Base-by-base conservation (phyloP, 2,888 invertebrate genomes). In the Aricia artaxerxes region DNA sequence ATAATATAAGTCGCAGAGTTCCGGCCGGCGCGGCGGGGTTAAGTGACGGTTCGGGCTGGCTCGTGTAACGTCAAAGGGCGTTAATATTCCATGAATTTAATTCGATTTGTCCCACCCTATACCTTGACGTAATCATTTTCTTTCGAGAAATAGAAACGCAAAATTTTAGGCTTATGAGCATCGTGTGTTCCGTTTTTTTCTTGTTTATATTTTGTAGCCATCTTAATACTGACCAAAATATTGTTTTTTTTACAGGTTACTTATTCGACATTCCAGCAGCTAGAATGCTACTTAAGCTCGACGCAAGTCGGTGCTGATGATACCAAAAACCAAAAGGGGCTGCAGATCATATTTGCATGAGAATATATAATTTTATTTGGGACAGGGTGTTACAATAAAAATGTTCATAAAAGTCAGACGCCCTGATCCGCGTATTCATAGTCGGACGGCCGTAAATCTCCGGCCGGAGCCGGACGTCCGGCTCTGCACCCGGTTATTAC, bases 401-500 rank as follows among this genome's bases (percentile, higher is more conserved):
- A 69, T 69, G 69, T 69, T 69, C 69, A 69, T 69, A 73, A 57
- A 76, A 76, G 76, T 35, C 53, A 57, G 76, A 35, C 35, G 31
- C 57, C 76, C 57, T 76, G 53, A 76, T 49, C 76, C 53, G 49
- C 13, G 35, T 31, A 53, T 76, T 53, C 49, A 57, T 76, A 76
- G 69, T 11, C 31, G 64, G 64, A 64, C 64, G 53, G 76, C 9
- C 53, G 76, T 76, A 76, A 53, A 76, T 53, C 49, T 76, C 53
- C 49, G 53, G 35, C 31, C 11, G 6, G 57, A 31, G 57, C 76
- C 76, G 76, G 76, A 76, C 35, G 53, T 76, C 76, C 76, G 76
- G 57, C 57, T 24, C 53, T 76, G 35, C 76, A 35, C 57, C 76
- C 76, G 76, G 57, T 76, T 76, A 76, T 76, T 76, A 76, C 35